Evolutionary conservation across 92 coral and sea anemone species (phyloP), one percentile per base, ranked within the genome.

Genomic region (Desmophyllum pertusum): DNA sequence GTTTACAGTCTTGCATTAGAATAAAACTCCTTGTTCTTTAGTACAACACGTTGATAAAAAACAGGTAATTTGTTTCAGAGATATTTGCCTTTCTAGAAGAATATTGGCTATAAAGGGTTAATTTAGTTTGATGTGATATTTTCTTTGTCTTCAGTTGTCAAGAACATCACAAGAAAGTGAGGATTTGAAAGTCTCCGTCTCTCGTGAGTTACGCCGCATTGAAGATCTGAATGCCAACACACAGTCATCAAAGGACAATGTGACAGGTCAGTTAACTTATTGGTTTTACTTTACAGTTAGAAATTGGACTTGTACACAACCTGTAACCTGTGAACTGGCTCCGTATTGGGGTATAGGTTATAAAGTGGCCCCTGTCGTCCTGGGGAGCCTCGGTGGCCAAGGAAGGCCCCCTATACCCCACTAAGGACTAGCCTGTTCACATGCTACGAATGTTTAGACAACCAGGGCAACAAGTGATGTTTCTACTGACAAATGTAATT

Each of bases 181-280:
- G 29, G 29, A 41, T 23, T 81, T 91, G 62, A 83, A 73, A 84
- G 36, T 29, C 29, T 79, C 73, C 39, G 86, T 91, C 6, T 86
- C 93, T 27, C 67, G 41, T 70, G 91, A 88, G 43, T 73, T 94
- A 74, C 68, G 42, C 76, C 81, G 86, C 38, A 79, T 91, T 37
- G 88, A 76, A 69, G 78, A 76, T 42, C 83, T 94, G 75, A 83
- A 76, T 62, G 66, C 73, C 27, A 79, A 81, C 46, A 86, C 98
- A 8, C 89, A 80, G 30, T 61, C 68, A 62, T 90, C 90, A 8
- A 87, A 68, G n/a, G 78, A 78, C 76, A 76, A 88, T 65, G 81
- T 84, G 17, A 78, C 62, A 66, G 80, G 95, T 91, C 67, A 85
- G 94, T 72, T 31, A 36, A 13, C 65, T 59, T n/a, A 27, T 8